Conservation (phyloP, 2,113 vertebrate species). For the Grus americana region DNA sequence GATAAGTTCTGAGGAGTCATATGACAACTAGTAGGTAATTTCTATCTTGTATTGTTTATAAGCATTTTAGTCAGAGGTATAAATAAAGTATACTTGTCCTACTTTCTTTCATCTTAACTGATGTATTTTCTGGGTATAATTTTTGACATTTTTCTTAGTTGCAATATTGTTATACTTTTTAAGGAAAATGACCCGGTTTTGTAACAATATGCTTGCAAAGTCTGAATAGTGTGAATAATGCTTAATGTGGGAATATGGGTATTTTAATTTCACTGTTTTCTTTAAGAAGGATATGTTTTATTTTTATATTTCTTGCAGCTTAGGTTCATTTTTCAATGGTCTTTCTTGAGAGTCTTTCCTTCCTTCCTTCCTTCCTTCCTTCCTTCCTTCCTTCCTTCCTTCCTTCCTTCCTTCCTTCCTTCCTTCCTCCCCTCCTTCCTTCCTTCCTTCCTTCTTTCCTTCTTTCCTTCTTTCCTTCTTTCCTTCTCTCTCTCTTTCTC, state of each 20-base stretch:
- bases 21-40: not conserved
- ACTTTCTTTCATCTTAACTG: constrained; percentile 36
- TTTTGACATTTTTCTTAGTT: not conserved
- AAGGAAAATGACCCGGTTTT: constrained; percentile 34
- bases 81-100: constrained; percentile 27
- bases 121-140: not conserved
- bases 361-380: no score
- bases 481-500: no score
- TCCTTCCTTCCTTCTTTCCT: no score
- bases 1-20: not conserved
- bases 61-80: not conserved
- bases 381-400: no score
- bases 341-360: not conserved
- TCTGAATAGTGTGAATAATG: not conserved
- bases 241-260: not conserved
- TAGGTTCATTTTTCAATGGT: not conserved
- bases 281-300: not conserved
- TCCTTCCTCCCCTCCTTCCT: no score
- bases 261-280: not conserved
- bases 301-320: not conserved
- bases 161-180: not conserved
- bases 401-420: no score
- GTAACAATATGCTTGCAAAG: not conserved
- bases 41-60: not conserved
- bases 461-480: no score